phyloP scores from a whole-genome alignment of 1,140 invertebrate genomes.

The Brachionus koreanus region DNA sequence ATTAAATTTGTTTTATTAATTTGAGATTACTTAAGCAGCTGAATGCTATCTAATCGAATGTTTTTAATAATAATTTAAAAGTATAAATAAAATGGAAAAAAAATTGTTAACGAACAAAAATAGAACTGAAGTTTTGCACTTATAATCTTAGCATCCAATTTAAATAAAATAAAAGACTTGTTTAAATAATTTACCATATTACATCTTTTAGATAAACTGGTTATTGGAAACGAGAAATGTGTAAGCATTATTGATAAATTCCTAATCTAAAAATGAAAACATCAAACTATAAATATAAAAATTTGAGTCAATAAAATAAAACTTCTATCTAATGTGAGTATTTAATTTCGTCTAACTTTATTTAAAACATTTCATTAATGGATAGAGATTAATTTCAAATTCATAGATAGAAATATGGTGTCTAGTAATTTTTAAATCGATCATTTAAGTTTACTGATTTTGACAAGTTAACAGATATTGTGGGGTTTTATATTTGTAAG shows the following conservation, averaged over 20 bases:
- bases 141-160: neutral
- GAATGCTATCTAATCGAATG: no score
- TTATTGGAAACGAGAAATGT: neutral
- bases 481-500: neutral
- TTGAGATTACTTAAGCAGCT: no score
- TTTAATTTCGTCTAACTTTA: neutral
- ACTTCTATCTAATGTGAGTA: neutral
- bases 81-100: neutral
- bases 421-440: neutral
- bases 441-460: neutral
- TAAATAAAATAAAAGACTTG: neutral
- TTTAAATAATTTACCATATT: neutral
- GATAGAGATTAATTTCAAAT: neutral
- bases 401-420: neutral
- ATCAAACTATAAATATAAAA: neutral
- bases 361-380: neutral
- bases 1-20: no score
- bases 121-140: neutral
- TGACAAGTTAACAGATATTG: neutral
- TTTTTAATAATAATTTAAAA: no score
- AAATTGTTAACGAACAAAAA: neutral
- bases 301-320: neutral
- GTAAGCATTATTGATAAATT: neutral
- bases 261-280: neutral
- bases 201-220: neutral